Base-by-base conservation (phyloP, 1,140 invertebrate species). In the Oryzaephilus surinamensis region DNA sequence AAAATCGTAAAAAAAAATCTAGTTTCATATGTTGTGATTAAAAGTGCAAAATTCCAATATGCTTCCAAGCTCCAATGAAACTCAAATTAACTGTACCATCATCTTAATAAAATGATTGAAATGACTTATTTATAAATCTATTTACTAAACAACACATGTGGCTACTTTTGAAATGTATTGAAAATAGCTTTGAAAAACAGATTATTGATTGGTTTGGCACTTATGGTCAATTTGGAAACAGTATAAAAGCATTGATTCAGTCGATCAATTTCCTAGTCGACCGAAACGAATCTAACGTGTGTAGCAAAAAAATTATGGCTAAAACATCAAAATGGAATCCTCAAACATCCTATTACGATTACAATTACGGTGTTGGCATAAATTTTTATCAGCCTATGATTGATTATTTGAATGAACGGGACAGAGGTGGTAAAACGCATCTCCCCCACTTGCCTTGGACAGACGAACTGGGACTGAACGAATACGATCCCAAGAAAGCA, bases 361-460 rank as follows among this genome's bases (percentile, higher is more conserved):
- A 78, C 55, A 87, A 86, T 63, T 87, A 87, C 62, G 75, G 76
- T 20, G 81, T 77, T 46, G 81, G 78, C 4, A 82, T 84, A 32
- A 82, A 85, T 55, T 84, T 73, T 58, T 86, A 86, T 60, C 79
- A 85, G 54, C 81, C 82, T 7, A 84, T 86, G 81, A 76, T 87
- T 41, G 82, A 86, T 54, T 85, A 84, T 50, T 73, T 87, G 37
- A 75, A 81, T 49, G 55, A 53, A 7, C 71, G 70, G 51, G 58
- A 66, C 21, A 56, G 48, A 38, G 54, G 47, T n/a, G 46, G 48
- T 16, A 58, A 52, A 45, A 65, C 64, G 13, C 73, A 70, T 56
- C 57, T 68, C 13, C 79, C 80, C 24, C 74, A 78, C 57, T 63
- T 86, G 38, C 82, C 82, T 5, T 83, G 76, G 77, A 72, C 73